phyloP scores from a whole-genome alignment of 2,888 invertebrate species.

The Phyllotreta cruciferae region DNA sequence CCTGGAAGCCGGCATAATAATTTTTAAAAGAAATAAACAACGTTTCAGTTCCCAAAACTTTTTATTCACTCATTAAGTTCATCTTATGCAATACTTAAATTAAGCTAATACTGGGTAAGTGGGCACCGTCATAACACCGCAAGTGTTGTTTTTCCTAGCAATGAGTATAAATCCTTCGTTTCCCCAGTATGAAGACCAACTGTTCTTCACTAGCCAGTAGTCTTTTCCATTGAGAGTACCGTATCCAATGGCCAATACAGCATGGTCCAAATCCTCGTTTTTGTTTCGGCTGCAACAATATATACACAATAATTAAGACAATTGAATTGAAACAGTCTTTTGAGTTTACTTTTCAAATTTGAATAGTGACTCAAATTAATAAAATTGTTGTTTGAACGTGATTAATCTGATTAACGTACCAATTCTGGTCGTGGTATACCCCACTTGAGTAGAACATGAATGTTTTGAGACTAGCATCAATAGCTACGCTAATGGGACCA shows the following conservation, averaged over 20 bases:
- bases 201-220: conserved; percentile 95
- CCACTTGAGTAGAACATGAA: conserved; percentile 95
- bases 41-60: too few relatives aligned
- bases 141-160: conserved; percentile 89
- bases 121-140: conserved; percentile 86
- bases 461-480: conserved; percentile 87
- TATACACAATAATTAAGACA: too few relatives aligned
- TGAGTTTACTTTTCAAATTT: too few relatives aligned
- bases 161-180: conserved; percentile 95
- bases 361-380: too few relatives aligned
- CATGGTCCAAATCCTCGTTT: conserved; percentile 84
- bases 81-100: too few relatives aligned
- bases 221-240: conserved; percentile 81
- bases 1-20: too few relatives aligned
- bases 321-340: too few relatives aligned
- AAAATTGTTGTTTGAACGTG: too few relatives aligned
- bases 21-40: too few relatives aligned
- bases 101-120: conserved; percentile 66
- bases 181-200: conserved; percentile 98
- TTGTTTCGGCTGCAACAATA: conserved; percentile 70
- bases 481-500: conserved; percentile 91
- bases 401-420: too few relatives aligned
- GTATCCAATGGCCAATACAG: conserved; percentile 92
- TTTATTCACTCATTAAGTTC: too few relatives aligned
- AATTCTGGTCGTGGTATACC: conserved; percentile 63